Evolutionary conservation across 2,888 invertebrate genomes (phyloP).

Genomic region (Eupithecia inturbata): DNA sequence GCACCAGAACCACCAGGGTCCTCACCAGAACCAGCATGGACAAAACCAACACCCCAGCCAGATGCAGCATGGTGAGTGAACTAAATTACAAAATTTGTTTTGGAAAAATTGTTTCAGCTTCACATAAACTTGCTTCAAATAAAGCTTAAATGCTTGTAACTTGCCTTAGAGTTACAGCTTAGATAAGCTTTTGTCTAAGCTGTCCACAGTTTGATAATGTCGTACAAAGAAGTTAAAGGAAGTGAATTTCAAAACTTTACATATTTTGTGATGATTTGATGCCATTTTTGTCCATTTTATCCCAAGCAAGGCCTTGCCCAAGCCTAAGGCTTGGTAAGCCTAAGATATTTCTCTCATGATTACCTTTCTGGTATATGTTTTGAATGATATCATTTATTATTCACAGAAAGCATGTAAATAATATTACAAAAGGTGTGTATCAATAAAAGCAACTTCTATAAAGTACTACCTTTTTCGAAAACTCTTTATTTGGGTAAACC

Average conservation of each 20-base stretch:
- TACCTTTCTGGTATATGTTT: background rate
- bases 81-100: background rate
- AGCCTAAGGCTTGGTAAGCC: background rate
- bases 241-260: background rate
- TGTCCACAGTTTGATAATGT: background rate
- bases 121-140: background rate
- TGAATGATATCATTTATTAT: background rate
- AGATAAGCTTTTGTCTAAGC: background rate
- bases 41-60: slow-evolving; percentile 45
- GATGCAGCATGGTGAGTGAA: slow-evolving; percentile 36
- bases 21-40: slow-evolving; percentile 43
- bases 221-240: background rate
- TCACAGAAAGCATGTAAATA: background rate
- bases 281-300: background rate
- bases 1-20: slow-evolving; percentile 43
- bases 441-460: background rate
- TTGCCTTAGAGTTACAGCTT: background rate
- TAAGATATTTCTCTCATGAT: background rate
- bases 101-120: background rate
- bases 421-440: background rate
- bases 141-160: background rate
- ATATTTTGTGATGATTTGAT: background rate
- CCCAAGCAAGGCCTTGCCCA: background rate
- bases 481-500: background rate
- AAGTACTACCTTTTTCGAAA: background rate